Percentiles rank a stretch among this genome's conserved stretches.
These are phyloP conservation scores for Dipodomys merriami DNA, from an alignment of 2,113 vertebrate species.

Conservation along the genomic window DNA sequence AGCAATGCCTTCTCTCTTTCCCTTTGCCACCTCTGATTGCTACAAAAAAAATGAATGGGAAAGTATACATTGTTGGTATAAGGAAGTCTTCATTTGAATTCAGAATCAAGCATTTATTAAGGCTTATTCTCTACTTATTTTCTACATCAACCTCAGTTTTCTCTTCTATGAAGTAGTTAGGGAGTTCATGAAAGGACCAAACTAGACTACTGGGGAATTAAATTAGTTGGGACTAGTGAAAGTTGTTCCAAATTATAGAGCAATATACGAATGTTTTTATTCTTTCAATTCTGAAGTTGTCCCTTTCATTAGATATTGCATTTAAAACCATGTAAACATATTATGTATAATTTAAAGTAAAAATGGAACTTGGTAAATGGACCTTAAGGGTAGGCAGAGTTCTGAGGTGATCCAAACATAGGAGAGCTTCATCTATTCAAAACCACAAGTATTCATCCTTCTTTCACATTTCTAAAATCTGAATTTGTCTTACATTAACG, in stretches of 20 bases:
- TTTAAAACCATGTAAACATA: neutral
- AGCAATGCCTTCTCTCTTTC: neutral
- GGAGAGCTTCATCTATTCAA: neutral
- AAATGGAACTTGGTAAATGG: neutral
- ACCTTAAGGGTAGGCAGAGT: neutral
- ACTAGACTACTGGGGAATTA: neutral
- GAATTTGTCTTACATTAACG: neutral
- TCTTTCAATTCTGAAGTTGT: neutral
- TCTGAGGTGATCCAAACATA: neutral
- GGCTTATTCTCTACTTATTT: neutral
- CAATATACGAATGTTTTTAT: neutral
- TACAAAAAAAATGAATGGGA: neutral
- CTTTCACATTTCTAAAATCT: constrained; percentile 9
- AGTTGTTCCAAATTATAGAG: constrained; percentile 9
- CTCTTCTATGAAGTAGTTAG: neutral
- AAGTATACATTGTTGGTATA: neutral
- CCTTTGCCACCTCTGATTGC: neutral
- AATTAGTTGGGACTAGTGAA: neutral
- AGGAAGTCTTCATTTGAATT: neutral
- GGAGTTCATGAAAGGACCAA: neutral
- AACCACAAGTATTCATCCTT: neutral
- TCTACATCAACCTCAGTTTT: neutral
- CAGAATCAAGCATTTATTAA: neutral
- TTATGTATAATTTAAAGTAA: neutral
- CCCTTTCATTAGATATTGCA: neutral